phyloP scores from a whole-genome alignment of 2,113 vertebrate species.

The Larimichthys crocea region DNA sequence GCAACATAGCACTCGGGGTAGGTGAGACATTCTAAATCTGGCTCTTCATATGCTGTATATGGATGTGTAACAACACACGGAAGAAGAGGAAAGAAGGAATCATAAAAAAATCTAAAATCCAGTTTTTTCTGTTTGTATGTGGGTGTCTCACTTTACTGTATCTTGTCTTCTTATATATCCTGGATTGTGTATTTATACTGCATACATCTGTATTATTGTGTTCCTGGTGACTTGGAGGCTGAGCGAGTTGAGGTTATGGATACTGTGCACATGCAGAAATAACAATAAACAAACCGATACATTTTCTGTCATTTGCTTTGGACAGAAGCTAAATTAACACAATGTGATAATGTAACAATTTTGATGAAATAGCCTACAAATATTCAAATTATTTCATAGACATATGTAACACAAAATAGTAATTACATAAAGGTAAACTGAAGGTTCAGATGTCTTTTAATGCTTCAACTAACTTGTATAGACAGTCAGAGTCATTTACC shows the following conservation, averaged over 20 bases:
- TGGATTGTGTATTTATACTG: not conserved
- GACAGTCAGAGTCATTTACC: slow-evolving; percentile 80
- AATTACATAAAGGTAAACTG: not conserved
- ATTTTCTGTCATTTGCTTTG: not conserved
- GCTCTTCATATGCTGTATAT: not conserved
- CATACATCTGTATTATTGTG: not conserved
- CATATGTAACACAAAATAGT: not conserved
- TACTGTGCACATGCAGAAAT: not conserved
- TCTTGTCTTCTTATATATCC: not conserved
- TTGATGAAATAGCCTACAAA: not conserved
- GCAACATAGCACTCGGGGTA: not conserved
- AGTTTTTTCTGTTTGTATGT: not conserved
- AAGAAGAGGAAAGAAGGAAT: not conserved
- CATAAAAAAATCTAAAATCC: not conserved
- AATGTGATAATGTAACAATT: not conserved
- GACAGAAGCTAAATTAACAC: not conserved
- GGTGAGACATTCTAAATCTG: not conserved
- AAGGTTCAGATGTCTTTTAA: too few relatives aligned
- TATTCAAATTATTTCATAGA: not conserved
- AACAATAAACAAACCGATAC: not conserved
- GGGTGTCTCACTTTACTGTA: not conserved
- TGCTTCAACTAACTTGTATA: too few relatives aligned
- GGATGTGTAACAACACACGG: not conserved
- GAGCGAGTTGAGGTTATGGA: not conserved
- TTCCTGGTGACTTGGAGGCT: not conserved